Evolutionary conservation across 2,888 invertebrate genomes (phyloP).

Genomic region (Noctuana brunneofusca): DNA sequence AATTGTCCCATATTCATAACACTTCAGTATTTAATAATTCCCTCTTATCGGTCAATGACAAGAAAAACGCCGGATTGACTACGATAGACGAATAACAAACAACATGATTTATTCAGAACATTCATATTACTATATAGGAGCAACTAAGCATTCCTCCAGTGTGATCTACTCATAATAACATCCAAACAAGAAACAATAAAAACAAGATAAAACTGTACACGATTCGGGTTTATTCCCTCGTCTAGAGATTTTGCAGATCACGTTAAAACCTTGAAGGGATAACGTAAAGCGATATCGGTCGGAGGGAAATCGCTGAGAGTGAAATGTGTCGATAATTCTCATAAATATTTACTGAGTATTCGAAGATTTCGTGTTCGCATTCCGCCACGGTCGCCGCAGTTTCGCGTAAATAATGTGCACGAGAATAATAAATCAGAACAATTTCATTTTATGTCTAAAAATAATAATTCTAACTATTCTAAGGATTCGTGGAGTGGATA

Average conservation of each 20-base stretch:
- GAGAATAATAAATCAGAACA: background rate
- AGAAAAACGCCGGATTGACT: too few species aligned
- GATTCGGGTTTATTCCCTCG: conserved; percentile 6
- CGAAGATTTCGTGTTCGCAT: conserved; percentile 6
- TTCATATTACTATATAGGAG: too few species aligned
- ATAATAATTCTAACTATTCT: too few species aligned
- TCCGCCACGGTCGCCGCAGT: conserved; percentile 2
- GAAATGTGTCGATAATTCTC: conserved; percentile 35
- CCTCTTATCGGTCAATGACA: too few species aligned
- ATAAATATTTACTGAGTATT: conserved; percentile 32
- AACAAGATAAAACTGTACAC: conserved; percentile 7
- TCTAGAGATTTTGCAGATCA: conserved; percentile 14
- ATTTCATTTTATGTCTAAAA: background rate
- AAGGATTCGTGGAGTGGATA: too few species aligned
- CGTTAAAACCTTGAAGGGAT: conserved; percentile 16
- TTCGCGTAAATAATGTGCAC: conserved; percentile 4
- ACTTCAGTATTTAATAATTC: too few species aligned
- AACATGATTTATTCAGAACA: too few species aligned
- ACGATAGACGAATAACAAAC: too few species aligned
- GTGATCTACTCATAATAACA: background rate
- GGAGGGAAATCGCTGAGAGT: conserved; percentile 13
- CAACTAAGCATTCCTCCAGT: background rate
- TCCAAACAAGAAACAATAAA: background rate
- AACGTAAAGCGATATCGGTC: conserved; percentile 4
- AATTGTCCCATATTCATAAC: too few species aligned